phyloP scores from a whole-genome alignment of 2,888 invertebrate species.

The Caenorhabditis doughertyi region DNA sequence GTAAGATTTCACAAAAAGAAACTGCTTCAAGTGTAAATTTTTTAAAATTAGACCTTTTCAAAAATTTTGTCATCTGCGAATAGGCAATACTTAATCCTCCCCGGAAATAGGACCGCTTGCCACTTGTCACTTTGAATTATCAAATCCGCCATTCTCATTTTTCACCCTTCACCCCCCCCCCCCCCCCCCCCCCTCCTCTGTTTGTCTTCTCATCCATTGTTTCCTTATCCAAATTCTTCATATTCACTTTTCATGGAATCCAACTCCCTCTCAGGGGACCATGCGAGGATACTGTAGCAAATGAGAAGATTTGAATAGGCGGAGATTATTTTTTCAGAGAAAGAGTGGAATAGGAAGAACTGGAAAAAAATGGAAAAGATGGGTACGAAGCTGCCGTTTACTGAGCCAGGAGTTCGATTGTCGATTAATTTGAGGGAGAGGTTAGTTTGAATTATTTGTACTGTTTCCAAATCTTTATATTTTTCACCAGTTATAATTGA shows the following conservation, averaged over 20 bases:
- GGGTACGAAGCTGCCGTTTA: conserved; percentile 24
- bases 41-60: too few species aligned
- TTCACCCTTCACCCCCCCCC: conserved; percentile 24
- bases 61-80: too few species aligned
- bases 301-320: conserved; percentile 7
- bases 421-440: conserved; percentile 71
- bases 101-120: not conserved
- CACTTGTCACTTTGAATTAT: conserved; percentile 57
- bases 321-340: conserved; percentile 24
- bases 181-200: not conserved
- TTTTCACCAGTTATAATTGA: too few species aligned
- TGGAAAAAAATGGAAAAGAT: conserved; percentile 35
- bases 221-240: not conserved
- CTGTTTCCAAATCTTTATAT: too few species aligned
- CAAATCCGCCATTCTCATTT: conserved; percentile 55
- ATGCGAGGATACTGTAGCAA: conserved; percentile 27
- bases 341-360: not conserved
- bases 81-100: too few species aligned
- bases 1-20: too few species aligned
- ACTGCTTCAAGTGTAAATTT: too few species aligned
- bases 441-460: conserved; percentile 21
- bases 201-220: not conserved
- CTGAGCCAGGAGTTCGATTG: conserved; percentile 66
- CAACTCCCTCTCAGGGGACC: not conserved
- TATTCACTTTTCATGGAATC: conserved; percentile 16